phyloP scores from a whole-genome alignment of 2,888 invertebrate species.

The Netelia melanura region DNA sequence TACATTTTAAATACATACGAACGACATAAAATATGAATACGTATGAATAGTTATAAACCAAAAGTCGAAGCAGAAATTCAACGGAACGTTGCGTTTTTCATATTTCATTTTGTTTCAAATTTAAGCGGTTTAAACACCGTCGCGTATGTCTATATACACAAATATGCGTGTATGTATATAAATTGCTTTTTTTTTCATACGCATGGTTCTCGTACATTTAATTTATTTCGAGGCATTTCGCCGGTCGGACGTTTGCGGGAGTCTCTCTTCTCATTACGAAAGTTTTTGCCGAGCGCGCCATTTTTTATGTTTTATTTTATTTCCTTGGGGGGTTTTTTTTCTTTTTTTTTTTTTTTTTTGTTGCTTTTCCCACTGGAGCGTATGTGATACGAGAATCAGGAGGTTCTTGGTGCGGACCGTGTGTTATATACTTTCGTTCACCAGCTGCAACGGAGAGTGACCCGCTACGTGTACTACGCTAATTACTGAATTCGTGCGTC shows the following conservation, averaged over 20 bases:
- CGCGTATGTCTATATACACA: background rate
- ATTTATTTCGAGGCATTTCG: conserved; percentile 33
- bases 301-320: background rate
- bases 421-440: conserved; percentile 54
- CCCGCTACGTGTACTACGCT: conserved; percentile 51
- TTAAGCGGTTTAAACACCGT: too few species aligned
- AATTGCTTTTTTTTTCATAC: conserved; percentile 21
- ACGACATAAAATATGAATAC: background rate
- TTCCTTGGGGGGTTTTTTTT: background rate
- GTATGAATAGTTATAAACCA: conserved; percentile 31
- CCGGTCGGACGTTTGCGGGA: background rate
- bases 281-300: conserved; percentile 34
- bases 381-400: conserved; percentile 46
- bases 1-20: conserved; percentile 16
- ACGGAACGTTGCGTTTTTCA: background rate
- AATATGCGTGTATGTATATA: background rate
- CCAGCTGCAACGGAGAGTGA: conserved; percentile 40
- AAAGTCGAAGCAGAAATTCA: conserved; percentile 8
- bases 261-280: conserved; percentile 39
- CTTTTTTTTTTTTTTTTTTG: too few species aligned
- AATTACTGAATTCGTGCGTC: conserved; percentile 57
- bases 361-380: background rate
- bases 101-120: too few species aligned
- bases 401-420: conserved; percentile 45
- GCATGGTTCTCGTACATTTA: conserved; percentile 25